Evolutionary conservation across 2,113 vertebrate species (phyloP), one percentile per base, ranked within the genome.

Genomic region (Silurus glanis): DNA sequence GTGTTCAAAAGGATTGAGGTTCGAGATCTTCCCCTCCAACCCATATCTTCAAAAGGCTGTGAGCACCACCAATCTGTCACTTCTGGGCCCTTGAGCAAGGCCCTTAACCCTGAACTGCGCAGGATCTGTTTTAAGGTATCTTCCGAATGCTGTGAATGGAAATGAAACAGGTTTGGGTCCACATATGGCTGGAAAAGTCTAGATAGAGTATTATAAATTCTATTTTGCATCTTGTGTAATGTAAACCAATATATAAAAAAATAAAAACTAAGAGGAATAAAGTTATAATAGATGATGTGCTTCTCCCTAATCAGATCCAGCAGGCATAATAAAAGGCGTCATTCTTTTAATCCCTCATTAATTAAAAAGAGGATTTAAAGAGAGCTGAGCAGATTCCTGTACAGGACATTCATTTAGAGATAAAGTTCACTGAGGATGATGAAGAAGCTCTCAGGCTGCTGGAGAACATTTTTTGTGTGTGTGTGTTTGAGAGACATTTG

Each of bases 231-330:
- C 25, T 80, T 10, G 12, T 56, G 56, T 47, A 23, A 62, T 80
- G 17, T 47, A 3, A 80, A 62, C 13, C 56, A 47, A 21, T 4
- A 47, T 23, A 85, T 85, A 69, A 19, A 28, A 49, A 55, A 87
- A 85, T 47, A 47, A 62, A 85, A 80, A 58, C 13, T 23, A 28
- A 2, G 21, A 47, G 71, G 83, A 78, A 85, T 83, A 16, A 80
- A 85, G 66, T 71, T 49, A 84, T 87, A 85, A 80, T 85, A 85
- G 80, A 58, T n/a, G 51, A 53, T 47, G 28, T 56, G 71, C 69
- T 83, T 86, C 83, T 74, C 37, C 61, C 85, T 89, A 87, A 85
- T 89, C 87, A 85, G 71, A 83, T 76, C 37, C 86, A 79, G 83
- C 25, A 81, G 28, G 58, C 55, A 3, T 47, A 23, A 72, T 81